These are phyloP conservation scores for Epizoanthus rinbou DNA, from an alignment of 92 coral and sea anemone species.

Conservation along the genomic window DNA sequence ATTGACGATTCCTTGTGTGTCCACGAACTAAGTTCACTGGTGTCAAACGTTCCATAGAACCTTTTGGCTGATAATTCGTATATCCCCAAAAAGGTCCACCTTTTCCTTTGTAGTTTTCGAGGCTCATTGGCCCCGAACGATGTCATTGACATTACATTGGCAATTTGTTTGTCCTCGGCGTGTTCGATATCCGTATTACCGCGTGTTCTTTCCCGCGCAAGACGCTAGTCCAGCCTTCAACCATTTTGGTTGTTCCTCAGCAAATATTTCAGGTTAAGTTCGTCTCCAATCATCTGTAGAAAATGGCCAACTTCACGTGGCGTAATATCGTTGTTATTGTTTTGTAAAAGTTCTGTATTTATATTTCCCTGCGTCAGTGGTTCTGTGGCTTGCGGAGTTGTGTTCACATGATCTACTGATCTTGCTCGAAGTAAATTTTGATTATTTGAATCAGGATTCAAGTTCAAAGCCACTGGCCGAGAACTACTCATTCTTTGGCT, in stretches of 20 bases:
- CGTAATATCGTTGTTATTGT: constrained; percentile 77
- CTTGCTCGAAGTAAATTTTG: constrained; percentile 25
- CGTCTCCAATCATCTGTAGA: constrained; percentile 82
- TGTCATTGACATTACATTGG: neutral
- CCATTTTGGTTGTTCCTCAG: constrained; percentile 60
- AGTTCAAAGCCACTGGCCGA: constrained; percentile 26
- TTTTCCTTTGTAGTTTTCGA: neutral
- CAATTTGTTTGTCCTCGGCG: constrained; percentile 21
- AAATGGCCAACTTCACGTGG: constrained; percentile 85
- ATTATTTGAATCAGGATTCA: constrained; percentile 33
- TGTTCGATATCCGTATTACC: neutral
- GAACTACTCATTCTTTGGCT: constrained; percentile 21
- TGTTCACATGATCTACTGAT: constrained; percentile 34
- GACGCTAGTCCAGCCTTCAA: constrained; percentile 1
- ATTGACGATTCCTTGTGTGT: neutral
- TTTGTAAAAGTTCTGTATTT: constrained; percentile 52
- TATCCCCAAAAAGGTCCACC: constrained; percentile 20
- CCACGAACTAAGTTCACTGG: neutral
- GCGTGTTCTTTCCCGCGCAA: neutral
- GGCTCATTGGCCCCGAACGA: neutral
- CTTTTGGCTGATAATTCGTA: constrained; percentile 24
- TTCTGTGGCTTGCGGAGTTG: constrained; percentile 54
- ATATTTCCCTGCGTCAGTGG: constrained; percentile 75
- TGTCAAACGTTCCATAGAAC: neutral
- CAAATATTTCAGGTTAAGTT: constrained; percentile 62